Base-by-base conservation (phyloP, 2,888 invertebrate genomes). In the Allygus modestus region DNA sequence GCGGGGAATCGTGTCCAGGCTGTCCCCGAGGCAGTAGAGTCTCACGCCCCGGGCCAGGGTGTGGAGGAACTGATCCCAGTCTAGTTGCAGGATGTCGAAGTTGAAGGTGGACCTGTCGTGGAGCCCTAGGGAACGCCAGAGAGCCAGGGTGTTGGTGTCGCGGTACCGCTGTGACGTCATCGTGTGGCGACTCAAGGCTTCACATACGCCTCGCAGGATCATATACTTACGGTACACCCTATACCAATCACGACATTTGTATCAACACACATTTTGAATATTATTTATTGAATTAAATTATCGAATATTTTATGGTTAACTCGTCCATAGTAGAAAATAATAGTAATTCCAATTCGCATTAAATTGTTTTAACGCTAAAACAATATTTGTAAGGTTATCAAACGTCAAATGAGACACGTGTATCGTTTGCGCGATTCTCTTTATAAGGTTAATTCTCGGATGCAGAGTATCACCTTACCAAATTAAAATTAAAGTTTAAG, bases 1-100 rank as follows among this genome's bases (percentile, higher is more conserved):
- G 33, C 79, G 2, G 11, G 95, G 94, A 81, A 97, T 90, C 0
- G 95, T 95, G 0, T 94, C 94, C 1, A 95, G 89, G 23, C 96
- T 94, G 89, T 97, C 97, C 88, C 97, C 96, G 51, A 97, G 90
- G 11, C 97, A 91, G 89, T 95, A 97, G 0, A 94, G 92, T 86
- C 97, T 92, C 73, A 96, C 92, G 0, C 97, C 97, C 90, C 92
- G 90, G 12, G 95, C 91, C 88, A 96, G 96, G 65, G 92, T 93
- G 85, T 93, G 92, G 88, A 95, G 93, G 88, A 94, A 97, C 0
- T 92, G 91, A 11, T 94, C 93, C 97, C 97, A 97, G 54, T 95
- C 92, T 88, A 97, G 91, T 37, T 94, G 92, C 0, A 91, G 92
- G 86, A 96, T 92, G 89, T 94, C 94, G 90, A 96, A 97, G 26